Percentiles rank a stretch among this genome's conserved stretches.
Evolutionary conservation across 2,888 invertebrate species (phyloP).

Genomic region (Nebria brevicollis): DNA sequence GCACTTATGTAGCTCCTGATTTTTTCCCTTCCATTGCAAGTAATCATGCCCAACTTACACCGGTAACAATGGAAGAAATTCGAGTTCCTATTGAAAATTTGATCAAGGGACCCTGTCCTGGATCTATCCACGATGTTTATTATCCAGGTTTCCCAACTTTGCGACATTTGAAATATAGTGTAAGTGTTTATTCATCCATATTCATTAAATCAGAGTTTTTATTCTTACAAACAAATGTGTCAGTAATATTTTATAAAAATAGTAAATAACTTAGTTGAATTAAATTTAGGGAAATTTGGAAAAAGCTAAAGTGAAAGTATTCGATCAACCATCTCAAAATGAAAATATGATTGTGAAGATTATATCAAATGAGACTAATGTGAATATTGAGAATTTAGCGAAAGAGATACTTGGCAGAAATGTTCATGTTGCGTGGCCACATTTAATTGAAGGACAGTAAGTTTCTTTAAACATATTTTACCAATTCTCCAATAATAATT

Average conservation of each 20-base stretch:
- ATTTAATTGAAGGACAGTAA: constrained; percentile 84
- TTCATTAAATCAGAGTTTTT: neutral
- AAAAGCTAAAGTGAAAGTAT: constrained; percentile 83
- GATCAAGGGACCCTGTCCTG: constrained; percentile 76
- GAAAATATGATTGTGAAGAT: constrained; percentile 85
- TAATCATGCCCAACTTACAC: constrained; percentile 67
- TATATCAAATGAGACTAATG: constrained; percentile 59
- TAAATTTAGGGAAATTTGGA: constrained; percentile 63
- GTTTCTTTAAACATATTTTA: constrained; percentile 52
- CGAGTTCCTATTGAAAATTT: constrained; percentile 69
- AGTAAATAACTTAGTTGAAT: neutral
- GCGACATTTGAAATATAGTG: constrained; percentile 82
- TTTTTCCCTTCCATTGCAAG: constrained; percentile 71
- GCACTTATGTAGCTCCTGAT: constrained; percentile 68
- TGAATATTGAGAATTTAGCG: constrained; percentile 68
- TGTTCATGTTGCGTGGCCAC: constrained; percentile 92
- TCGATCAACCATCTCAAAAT: constrained; percentile 83
- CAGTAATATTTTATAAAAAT: neutral
- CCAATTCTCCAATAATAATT: constrained; percentile 18
- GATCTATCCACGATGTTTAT: constrained; percentile 74
- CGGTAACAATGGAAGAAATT: constrained; percentile 69
- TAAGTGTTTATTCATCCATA: constrained; percentile 57
- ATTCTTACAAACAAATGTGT: neutral
- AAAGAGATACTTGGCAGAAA: constrained; percentile 75
- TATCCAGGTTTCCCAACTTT: constrained; percentile 95